Base-by-base conservation (phyloP, 2,888 invertebrate genomes). In the Archaeoteleia sp. region DNA sequence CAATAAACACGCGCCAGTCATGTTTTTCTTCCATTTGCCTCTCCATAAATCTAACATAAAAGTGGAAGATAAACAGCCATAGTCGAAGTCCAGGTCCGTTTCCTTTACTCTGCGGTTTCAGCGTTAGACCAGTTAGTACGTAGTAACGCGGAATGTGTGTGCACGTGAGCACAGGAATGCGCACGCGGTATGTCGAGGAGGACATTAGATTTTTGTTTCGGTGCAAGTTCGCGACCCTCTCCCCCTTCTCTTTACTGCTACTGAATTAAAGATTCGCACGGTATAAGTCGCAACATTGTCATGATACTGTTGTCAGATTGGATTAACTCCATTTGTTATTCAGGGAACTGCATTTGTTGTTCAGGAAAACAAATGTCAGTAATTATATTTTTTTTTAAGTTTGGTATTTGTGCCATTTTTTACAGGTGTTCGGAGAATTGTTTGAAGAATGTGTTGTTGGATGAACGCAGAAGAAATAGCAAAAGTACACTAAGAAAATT, bases 11-110 rank as follows among this genome's bases (percentile, higher is more conserved):
- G 82, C 75, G 78, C 78, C 73, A 74, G 75, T 74, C 77, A 74
- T 78, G 79, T 75, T 78, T 78, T 78, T 78, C 78, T 79, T 80
- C 70, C 83, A 83, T 84, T 83, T 82, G 80, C 77, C 74, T 78
- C 74, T 74, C 77, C 79, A 79, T 84, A 83, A 83, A 84, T 83
- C 80, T 78, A 74, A 72, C 77, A 77, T 81, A 80, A 82, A 83
- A 60, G 54, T 66, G 46, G 48, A 66, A 66, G 66, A 66, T 60
- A 58, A 54, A 66, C 60, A 58, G 54, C 65, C 65, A 37, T 34
- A 57, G 48, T 35, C 45, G 4, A 49, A 49, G 57, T 54, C 58
- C 58, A 53, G 57, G 58, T 60, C 51, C 66, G 53, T 49, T 54
- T 60, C 49, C 53, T 60, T 60, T 42, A 37, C 54, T 35, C 55